Base-by-base conservation (phyloP, 2,888 invertebrate species). In the Euplexia lucipara region DNA sequence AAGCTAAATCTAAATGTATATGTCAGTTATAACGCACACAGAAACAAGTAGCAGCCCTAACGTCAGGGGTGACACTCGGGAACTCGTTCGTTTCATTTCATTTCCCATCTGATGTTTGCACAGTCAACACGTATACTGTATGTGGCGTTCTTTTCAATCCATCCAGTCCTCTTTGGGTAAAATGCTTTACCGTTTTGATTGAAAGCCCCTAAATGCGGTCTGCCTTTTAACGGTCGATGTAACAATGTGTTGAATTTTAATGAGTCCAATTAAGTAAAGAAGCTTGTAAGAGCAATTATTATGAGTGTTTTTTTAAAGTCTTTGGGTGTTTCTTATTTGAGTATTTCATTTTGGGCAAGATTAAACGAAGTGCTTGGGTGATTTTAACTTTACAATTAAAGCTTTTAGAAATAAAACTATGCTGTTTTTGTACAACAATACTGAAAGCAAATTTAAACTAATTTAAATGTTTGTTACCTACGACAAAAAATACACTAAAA, bases 81-180 rank as follows among this genome's bases (percentile, higher is more conserved):
- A 68, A 76, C 81, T 83, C 82, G 83, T 80, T 85, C 87, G 86
- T 90, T 90, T 91, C 91, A 90, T 92, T 91, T 91, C 91, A 89
- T 90, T 90, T 89, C 90, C 88, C 88, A 86, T 88, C 87, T 84
- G 81, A 83, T 90, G 91, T 92, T 91, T 90, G 88, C 88, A 74
- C 84, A 86, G 91, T 88, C 90, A 89, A 91, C 91, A 91, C 86
- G 81, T 81, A 70, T 78, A 77, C 78, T 82, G 77, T 52, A 64
- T 76, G 69, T 74, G 81, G 80, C 78, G 86, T 85, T 85, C 85
- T 86, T 86, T 87, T 84, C 85, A 83, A 72, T 72, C 35, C 79
- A 82, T 77, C 82, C 82, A 78, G 75, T 68, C 77, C 79, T 81
- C 74, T 74, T 41, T 69, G 82, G 78, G 81, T 82, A 86, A 89